Base-by-base conservation (phyloP, 2,797 vertebrate species). In the Otolemur crassicaudatus region DNA sequence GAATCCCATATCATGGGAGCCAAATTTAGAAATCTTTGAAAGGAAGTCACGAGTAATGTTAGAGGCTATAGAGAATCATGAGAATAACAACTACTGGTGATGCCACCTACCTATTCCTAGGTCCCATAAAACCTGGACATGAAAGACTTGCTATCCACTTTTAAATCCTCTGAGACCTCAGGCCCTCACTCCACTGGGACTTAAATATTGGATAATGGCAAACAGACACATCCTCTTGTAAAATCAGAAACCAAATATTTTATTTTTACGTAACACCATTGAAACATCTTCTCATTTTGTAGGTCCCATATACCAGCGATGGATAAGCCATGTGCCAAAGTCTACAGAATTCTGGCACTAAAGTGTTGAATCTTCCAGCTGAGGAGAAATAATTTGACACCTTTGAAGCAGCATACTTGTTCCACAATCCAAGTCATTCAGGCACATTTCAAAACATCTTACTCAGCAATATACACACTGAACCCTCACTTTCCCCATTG, bases 351-450 rank as follows among this genome's bases (percentile, higher is more conserved):
- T 97, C 98, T 98, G 98, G 98, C 98, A 98, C 97, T 95, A 56
- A n/a, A 93, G 91, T 89, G 92, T 97, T 88, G 96, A 98, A 98
- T 98, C 98, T 99, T 99, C 98, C 98, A 99, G 99, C 99, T 99
- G 99, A 99, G 99, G 98, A 99, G 99, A 98, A 99, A 99, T 98
- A 99, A 99, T 99, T 98, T 98, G 99, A 99, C 99, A 99, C 99
- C 98, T 99, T 98, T 98, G 98, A 98, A 99, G 98, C 98, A 98
- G 98, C 98, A 49, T 98, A 99, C 99, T 99, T 99, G 99, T 99
- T 99, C 99, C 98, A 98, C 97, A 98, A 98, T 98, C 97, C 96
- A 97, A 98, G 93, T 98, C 98, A 98, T 99, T 98, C 98, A 7
- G 99, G 98, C 91, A 98, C 98, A 98, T 98, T 98, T 99, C 98